Evolutionary conservation across 2,113 vertebrate species (phyloP), one percentile per base, ranked within the genome.

Genomic region (Amblyopsis rosae): DNA sequence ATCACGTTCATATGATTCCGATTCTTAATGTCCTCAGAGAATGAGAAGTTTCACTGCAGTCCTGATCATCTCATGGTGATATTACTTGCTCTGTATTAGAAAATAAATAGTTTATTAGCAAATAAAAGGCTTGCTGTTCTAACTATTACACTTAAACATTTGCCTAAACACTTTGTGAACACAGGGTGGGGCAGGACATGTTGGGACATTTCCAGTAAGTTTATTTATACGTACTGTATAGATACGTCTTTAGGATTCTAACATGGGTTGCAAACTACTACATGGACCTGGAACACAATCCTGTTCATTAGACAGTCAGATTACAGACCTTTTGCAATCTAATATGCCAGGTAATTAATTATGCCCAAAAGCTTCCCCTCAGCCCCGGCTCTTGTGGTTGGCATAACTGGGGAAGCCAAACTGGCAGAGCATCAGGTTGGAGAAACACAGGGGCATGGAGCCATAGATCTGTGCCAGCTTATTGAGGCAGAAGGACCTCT

Each of bases 361-460:
- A 26, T 32, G 19, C 62, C 12, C 33, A 32, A 33, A 12, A 53
- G 47, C 61, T 62, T 12, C 1, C 62, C 47, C 9, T 92, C 75
- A 91, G 15, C 64, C 82, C 75, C 93, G 94, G 73, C 84, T 95
- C 87, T 94, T 96, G 87, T 98, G 96, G 87, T 97, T 98, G 79
- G 94, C 96, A 80, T 97, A 98, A 83, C 90, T 94, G 53, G 96
- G 96, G 82, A 98, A 98, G 73, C 96, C 96, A 84, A 98, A 98
- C 90, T 98, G 96, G 59, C 95, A 95, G 81, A 98, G 91, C 95
- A 98, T 96, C 65, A 98, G 91, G 88, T 96, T 96, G 78, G 97
- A 96, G 78, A 95, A 96, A 76, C 87, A 89, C 81, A 99, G 92
- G 10, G 96, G 97, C 96, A 98, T 97, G 88, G 84, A 67, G 13